Base-by-base conservation (phyloP, 2,113 vertebrate genomes). In the Cryptomyrus ogoouensis region DNA sequence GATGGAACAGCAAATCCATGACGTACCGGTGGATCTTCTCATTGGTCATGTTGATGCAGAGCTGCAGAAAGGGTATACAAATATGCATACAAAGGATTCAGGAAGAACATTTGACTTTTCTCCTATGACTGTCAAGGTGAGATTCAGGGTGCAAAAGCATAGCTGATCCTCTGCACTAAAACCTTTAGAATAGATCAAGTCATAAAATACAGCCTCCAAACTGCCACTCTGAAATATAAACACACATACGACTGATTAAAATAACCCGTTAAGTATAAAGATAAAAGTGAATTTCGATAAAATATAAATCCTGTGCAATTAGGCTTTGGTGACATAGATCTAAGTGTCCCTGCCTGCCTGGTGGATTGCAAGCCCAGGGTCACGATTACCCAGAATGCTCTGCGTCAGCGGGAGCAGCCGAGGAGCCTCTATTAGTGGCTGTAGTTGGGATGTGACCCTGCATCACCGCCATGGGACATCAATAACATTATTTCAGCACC, bases 31-130 rank as follows among this genome's bases (percentile, higher is more conserved):
- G 96, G 91, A 99, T 95, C 93, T 96, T 97, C 96, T 99, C 98
- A 42, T 98, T 99, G 96, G 97, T 97, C 97, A 99, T 97, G 96
- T 99, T 99, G 95, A 99, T 95, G 92, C 98, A 99, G 74, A 99
- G 96, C 98, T 99, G 92, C 93, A 93, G 88, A 87, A 88, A 83
- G 88, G 91, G 0, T 0, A 91, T 19, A 89, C 90, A 42, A 39
- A 87, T 90, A 91, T 88, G 0, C 91, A 95, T 52, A 92, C 83
- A 93, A 0, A 2, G 88, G 94, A 90, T 93, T 27, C 91, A 89
- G 91, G 58, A 83, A 6, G 88, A 13, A 87, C 19, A 62, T 24
- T 74, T 2, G 42, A 47, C 44, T 8, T 84, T 19, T 21, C 83
- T 3, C 35, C 8, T 7, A 46, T 1, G 8, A 47, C 15, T 80